phyloP scores from a whole-genome alignment of 2,113 vertebrate species.

The Pelmatolapia mariae region DNA sequence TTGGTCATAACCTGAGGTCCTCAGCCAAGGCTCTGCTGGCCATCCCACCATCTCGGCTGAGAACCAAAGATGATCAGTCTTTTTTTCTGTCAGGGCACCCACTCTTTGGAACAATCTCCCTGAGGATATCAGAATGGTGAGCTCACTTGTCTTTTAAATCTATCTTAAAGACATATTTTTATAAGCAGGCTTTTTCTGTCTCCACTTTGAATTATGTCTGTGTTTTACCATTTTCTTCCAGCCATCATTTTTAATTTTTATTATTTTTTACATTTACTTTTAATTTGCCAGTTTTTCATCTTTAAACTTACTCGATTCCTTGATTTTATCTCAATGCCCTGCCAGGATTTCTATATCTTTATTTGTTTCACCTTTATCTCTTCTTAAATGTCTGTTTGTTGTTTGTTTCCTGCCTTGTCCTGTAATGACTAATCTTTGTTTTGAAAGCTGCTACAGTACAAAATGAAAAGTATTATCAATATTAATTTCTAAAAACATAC shows the following conservation, averaged over 20 bases:
- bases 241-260: not conserved
- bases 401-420: not conserved
- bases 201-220: not conserved
- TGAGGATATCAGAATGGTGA: not conserved
- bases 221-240: not conserved
- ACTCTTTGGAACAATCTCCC: not conserved
- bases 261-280: not conserved
- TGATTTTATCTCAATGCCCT: too few relatives aligned
- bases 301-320: rapidly evolving
- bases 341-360: not conserved
- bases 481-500: not conserved
- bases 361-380: not conserved
- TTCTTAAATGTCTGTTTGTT: not conserved
- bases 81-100: not conserved
- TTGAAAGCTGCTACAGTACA: not conserved
- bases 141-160: not conserved
- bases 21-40: not conserved
- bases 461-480: not conserved
- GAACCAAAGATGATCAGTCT: not conserved
- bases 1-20: not conserved
- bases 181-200: not conserved
- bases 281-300: not conserved
- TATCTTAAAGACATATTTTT: not conserved
- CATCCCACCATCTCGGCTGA: not conserved
- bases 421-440: not conserved